These are phyloP conservation scores for Temnothorax ravouxi DNA, from an alignment of 2,888 invertebrate species.

Conservation along the genomic window DNA sequence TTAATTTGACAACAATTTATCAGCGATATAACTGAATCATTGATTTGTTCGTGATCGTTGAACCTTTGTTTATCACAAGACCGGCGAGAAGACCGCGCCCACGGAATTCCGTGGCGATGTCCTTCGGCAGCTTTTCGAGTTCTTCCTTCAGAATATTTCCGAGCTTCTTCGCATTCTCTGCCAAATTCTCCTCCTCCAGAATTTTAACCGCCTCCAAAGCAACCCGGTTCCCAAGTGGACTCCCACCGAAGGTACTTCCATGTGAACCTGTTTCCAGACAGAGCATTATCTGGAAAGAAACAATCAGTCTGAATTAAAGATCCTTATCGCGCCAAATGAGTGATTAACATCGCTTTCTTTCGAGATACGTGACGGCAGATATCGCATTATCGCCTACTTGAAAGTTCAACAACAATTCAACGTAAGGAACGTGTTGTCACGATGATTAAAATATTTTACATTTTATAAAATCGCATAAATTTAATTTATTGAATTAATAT, in stretches of 20 bases:
- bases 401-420: slow-evolving; percentile 2
- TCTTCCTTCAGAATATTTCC: slow-evolving; percentile 90
- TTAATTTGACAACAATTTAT: slow-evolving; percentile 18
- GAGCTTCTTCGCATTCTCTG: slow-evolving; percentile 91
- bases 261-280: slow-evolving; percentile 88
- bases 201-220: slow-evolving; percentile 92
- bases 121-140: slow-evolving; percentile 89
- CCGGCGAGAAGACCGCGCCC: slow-evolving; percentile 94
- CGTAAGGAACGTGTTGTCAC: not conserved
- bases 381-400: not conserved
- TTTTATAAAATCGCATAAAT: slow-evolving; percentile 2
- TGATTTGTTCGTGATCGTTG: not conserved
- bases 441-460: slow-evolving; percentile 28
- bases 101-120: slow-evolving; percentile 89
- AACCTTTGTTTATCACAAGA: slow-evolving; percentile 91
- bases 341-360: slow-evolving; percentile 24
- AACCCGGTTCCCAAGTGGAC: slow-evolving; percentile 92
- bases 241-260: slow-evolving; percentile 95
- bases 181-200: slow-evolving; percentile 91
- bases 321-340: not conserved
- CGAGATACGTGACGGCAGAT: not conserved
- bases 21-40: not conserved
- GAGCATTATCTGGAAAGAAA: slow-evolving; percentile 79
- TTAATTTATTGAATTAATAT: not conserved
- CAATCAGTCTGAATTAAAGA: not conserved